Evolutionary conservation across 2,888 invertebrate species (phyloP), one percentile per base, ranked within the genome.

Genomic region (Leucoptera coffeella): DNA sequence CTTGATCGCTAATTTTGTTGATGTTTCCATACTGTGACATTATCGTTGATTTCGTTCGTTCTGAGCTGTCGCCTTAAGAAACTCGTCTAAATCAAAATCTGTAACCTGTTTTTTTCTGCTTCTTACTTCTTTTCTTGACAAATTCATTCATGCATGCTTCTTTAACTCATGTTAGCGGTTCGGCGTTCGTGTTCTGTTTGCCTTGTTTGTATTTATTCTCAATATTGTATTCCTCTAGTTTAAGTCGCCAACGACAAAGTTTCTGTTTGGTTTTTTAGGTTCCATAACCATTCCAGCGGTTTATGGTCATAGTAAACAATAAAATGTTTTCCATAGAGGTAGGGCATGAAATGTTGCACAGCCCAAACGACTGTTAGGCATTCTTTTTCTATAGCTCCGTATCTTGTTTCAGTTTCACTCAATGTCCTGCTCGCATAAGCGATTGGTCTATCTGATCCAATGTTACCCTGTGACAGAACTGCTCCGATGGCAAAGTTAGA

Each of bases 261-360:
- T n/a, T n/a, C n/a, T n/a, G n/a, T n/a, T n/a, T n/a, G n/a, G n/a
- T n/a, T n/a, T n/a, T n/a, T n/a, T n/a, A n/a, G n/a, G n/a, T n/a
- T n/a, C n/a, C n/a, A n/a, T n/a, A 43, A 24, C 41, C 43, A 43
- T 12, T 21, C 22, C 13, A 43, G 23, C 2, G 42, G 41, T 24
- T 27, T 27, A 27, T 43, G 43, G 33, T 46, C 45, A 1, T 40
- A 45, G 4, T 37, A 27, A 13, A 43, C 35, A 2, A 12, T 35
- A 20, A 50, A 50, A 22, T 40, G 38, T 12, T 31, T 32, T 6
- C 49, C 50, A 22, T 40, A 45, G 2, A 50, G 19, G 23, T 49
- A 50, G 2, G 42, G 42, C 27, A 43, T 28, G 25, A 42, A 47
- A 30, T 40, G 35, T 27, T 40, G 35, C 5, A 35, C 29, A 1